Evolutionary conservation across 2,113 vertebrate species (phyloP), one percentile per base, ranked within the genome.

Genomic region (Notothenia coriiceps): DNA sequence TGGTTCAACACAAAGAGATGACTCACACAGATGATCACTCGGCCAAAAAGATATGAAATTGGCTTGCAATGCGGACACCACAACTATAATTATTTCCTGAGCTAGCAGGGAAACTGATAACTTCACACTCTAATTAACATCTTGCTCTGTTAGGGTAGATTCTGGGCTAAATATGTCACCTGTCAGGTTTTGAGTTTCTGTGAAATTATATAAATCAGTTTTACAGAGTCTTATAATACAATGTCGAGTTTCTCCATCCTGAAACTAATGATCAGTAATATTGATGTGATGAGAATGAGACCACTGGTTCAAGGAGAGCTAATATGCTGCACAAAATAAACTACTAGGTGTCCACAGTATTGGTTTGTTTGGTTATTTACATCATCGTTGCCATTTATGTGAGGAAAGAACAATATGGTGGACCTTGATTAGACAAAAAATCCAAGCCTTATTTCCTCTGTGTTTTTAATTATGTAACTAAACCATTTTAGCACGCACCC

Each of bases 391-490:
- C 29, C 7, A 43, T 66, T 70, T 57, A 12, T 18, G 47, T 46
- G 14, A 74, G 9, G 20, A 57, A 35, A 40, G 11, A 22, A 62
- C 56, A 35, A 10, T 15, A 11, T 4, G 10, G 15, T 17, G 20
- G 65, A 63, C 14, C 11, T 0, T 57, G 47, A 69, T 46, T 22
- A 47, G 33, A 71, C 73, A 44, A 68, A 81, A 86, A 62, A 71
- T 52, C 44, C 10, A 54, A 76, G 70, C 25, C 59, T 35, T 17
- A 59, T 73, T 57, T 74, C 61, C 56, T 72, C 52, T 57, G 66
- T 46, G 66, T 15, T 57, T 57, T 71, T 64, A 60, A 83, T 81
- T 79, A 64, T 13, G 52, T 82, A 82, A 89, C 64, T 49, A 70
- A 70, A 81, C 29, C 49, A 71, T 47, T 81, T 86, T 60, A 68